These are phyloP conservation scores for Callocephalon fimbriatum DNA, from an alignment of 2,113 vertebrate species.

Conservation along the genomic window DNA sequence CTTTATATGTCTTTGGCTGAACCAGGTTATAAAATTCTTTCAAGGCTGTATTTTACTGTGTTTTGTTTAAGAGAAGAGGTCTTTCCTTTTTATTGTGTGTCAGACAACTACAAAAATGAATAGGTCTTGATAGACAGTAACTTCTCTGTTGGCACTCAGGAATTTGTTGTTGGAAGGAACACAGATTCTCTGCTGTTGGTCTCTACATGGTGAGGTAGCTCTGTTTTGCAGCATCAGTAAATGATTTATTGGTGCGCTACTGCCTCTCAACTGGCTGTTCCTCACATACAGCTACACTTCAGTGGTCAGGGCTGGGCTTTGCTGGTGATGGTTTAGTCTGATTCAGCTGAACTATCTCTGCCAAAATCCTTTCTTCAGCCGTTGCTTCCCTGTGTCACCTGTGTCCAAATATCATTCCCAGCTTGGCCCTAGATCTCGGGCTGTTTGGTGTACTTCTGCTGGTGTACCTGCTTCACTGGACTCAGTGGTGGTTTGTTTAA, in stretches of 20 bases:
- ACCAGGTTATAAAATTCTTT: neutral
- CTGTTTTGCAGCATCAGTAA: neutral
- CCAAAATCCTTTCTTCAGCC: neutral
- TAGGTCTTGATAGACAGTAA: neutral
- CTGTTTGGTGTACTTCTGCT: neutral
- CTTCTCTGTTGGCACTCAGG: neutral
- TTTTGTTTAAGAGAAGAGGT: neutral
- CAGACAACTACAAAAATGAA: neutral
- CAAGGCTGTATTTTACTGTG: conserved; percentile 9
- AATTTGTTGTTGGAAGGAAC: neutral
- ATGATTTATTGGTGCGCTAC: neutral
- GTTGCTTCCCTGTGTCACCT: neutral
- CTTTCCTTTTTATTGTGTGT: neutral
- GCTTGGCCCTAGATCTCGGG: fast-evolving
- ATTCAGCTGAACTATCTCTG: neutral
- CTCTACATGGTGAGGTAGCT: neutral
- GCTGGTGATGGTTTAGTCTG: neutral
- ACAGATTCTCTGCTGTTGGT: neutral
- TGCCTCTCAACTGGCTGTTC: neutral
- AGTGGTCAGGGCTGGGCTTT: neutral
- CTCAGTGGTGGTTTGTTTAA: neutral
- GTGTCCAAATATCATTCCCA: neutral
- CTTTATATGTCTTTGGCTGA: neutral
- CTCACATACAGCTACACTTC: fast-evolving
- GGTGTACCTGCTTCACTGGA: fast-evolving